These are phyloP conservation scores for Gyps fulvus DNA, from an alignment of 2,113 vertebrate species.

Conservation along the genomic window DNA sequence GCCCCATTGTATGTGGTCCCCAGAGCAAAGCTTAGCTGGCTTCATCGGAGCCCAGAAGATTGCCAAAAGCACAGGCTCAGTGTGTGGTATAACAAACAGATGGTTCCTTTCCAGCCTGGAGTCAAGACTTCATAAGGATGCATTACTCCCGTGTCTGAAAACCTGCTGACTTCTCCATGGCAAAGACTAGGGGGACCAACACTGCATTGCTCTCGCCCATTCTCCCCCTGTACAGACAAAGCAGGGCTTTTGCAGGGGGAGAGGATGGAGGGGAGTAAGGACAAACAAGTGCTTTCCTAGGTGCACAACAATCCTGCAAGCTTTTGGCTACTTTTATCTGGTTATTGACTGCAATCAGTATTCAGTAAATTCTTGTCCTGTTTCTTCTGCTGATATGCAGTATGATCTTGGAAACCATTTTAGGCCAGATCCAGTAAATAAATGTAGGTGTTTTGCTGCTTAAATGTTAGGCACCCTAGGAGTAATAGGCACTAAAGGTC, in stretches of 20 bases:
- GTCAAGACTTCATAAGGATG: background rate
- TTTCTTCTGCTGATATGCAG: background rate
- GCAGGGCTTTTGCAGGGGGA: background rate
- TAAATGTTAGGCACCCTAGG: background rate
- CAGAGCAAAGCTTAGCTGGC: constrained; percentile 1
- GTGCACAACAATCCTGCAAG: background rate
- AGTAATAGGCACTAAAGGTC: background rate
- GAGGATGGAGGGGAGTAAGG: background rate
- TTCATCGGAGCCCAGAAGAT: background rate
- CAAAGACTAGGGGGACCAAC: background rate
- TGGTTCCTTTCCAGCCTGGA: constrained; percentile 14
- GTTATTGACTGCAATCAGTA: background rate
- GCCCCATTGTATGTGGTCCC: background rate
- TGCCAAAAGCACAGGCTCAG: constrained; percentile 4
- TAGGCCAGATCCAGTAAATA: background rate
- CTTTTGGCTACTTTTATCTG: background rate
- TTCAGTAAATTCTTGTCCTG: background rate
- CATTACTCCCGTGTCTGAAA: background rate
- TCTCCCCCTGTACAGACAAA: background rate
- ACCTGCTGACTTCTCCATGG: background rate
- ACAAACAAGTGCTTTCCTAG: background rate
- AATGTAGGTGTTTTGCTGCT: background rate
- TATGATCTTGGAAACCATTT: background rate
- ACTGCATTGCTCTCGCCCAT: background rate
- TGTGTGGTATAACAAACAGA: background rate